phyloP scores from a whole-genome alignment of 30 jellyfish, hydroid and myxozoan species.

The Turritopsis rubra region DNA sequence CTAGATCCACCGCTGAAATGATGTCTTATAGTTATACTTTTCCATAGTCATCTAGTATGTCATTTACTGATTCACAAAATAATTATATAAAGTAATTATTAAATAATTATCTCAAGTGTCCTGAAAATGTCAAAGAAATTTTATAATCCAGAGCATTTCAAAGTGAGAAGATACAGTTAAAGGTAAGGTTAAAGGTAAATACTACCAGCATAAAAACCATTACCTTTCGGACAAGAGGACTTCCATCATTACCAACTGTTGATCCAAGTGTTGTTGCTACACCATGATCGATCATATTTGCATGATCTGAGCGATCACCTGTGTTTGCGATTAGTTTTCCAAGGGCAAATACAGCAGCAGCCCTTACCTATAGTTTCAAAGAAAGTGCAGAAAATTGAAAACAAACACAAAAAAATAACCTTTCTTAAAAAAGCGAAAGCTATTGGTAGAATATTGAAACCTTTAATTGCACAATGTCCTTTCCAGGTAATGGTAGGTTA shows the following conservation, averaged over 20 bases:
- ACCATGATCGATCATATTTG: conserved; percentile 95
- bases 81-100: too few species aligned
- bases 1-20: too few species aligned
- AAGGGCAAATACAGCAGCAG: conserved; percentile 94
- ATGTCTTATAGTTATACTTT: too few species aligned
- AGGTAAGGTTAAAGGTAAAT: too few species aligned
- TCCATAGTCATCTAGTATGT: too few species aligned
- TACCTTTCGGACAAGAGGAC: conserved; percentile 97
- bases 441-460: neutral
- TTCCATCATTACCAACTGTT: conserved; percentile 88
- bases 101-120: too few species aligned
- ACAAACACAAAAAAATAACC: neutral
- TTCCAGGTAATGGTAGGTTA: too few species aligned
- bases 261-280: conserved; percentile 89
- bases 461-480: neutral
- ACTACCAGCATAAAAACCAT: too few species aligned
- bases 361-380: conserved; percentile 75
- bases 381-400: neutral
- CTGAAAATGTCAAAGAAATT: too few species aligned
- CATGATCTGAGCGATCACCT: conserved; percentile 97
- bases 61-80: too few species aligned
- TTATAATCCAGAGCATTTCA: too few species aligned
- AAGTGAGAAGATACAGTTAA: too few species aligned
- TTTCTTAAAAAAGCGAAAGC: neutral
- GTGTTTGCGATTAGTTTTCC: conserved; percentile 88